A percentile compares a stretch with the other conserved stretches of the same genome.
Conservation (phyloP, 2,888 invertebrate species). For the Hetaerina titia region DNA sequence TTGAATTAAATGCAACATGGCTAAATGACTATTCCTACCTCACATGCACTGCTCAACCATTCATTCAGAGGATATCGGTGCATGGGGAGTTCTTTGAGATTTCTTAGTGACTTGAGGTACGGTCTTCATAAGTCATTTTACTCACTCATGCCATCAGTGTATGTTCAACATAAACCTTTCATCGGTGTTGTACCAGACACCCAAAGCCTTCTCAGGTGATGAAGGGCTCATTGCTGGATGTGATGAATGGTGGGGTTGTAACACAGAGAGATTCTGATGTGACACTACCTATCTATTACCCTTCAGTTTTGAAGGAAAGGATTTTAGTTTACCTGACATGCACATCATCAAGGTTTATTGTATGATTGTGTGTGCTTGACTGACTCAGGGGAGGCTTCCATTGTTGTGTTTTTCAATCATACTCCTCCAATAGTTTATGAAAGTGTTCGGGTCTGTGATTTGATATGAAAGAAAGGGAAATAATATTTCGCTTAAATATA, state of each 20-base stretch:
- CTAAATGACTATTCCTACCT: slow-evolving; percentile 84
- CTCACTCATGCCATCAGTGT: slow-evolving; percentile 48
- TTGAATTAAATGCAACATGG: slow-evolving; percentile 82
- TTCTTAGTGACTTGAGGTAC: slow-evolving; percentile 2
- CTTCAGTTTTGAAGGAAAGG: slow-evolving; percentile 46
- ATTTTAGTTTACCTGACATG: slow-evolving; percentile 57
- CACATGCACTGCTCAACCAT: slow-evolving; percentile 89
- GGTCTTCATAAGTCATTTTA: neutral
- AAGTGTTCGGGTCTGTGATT: slow-evolving; percentile 57
- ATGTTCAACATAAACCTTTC: slow-evolving; percentile 11
- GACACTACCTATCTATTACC: neutral
- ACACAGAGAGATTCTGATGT: neutral
- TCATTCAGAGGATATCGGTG: slow-evolving; percentile 87
- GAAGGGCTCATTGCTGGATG: neutral
- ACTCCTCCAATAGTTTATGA: slow-evolving; percentile 43
- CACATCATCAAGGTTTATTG: slow-evolving; percentile 47
- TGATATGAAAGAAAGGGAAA: slow-evolving; percentile 45
- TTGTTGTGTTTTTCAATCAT: slow-evolving; percentile 33
- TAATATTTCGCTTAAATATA: slow-evolving; percentile 56
- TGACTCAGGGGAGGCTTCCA: slow-evolving; percentile 49
- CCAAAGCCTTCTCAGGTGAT: neutral
- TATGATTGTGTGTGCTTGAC: slow-evolving; percentile 62
- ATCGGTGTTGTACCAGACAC: neutral
- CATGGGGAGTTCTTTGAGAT: slow-evolving; percentile 86
- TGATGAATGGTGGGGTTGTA: neutral